These are phyloP conservation scores for Chrysochloris asiatica DNA, from an alignment of 2,113 vertebrate genomes.

Conservation along the genomic window DNA sequence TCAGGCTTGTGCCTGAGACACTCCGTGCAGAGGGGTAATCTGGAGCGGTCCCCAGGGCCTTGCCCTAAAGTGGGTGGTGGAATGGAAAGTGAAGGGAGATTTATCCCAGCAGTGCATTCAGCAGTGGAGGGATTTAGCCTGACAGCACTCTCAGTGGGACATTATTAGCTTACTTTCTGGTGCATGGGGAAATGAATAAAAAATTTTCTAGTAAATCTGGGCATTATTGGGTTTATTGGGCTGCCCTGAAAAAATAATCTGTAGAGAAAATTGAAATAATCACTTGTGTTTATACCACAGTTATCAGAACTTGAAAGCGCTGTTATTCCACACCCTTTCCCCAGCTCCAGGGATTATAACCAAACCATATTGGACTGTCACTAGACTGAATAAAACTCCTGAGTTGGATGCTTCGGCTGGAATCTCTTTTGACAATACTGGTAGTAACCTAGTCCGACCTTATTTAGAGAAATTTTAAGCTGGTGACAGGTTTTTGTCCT, in stretches of 20 bases:
- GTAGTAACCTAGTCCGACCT: background rate
- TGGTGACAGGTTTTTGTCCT: background rate
- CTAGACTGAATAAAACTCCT: background rate
- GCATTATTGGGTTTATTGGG: slow-evolving; percentile 76
- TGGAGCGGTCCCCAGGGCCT: slow-evolving; percentile 80
- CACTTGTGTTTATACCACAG: slow-evolving; percentile 12
- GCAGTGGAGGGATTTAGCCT: slow-evolving; percentile 73
- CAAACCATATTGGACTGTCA: background rate
- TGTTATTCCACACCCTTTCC: background rate
- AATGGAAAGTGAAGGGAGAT: slow-evolving; percentile 81
- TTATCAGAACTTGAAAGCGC: slow-evolving; percentile 64
- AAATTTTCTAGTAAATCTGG: slow-evolving; percentile 76
- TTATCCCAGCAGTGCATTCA: slow-evolving; percentile 71
- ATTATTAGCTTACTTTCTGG: slow-evolving; percentile 81
- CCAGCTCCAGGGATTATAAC: background rate
- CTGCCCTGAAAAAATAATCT: slow-evolving; percentile 74
- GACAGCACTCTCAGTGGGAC: slow-evolving; percentile 68
- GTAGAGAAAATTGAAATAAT: slow-evolving; percentile 76
- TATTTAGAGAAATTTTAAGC: slow-evolving; percentile 40
- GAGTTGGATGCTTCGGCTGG: background rate
- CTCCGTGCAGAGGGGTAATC: slow-evolving; percentile 81
- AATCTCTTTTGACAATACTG: background rate
- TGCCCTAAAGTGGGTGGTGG: slow-evolving; percentile 79
- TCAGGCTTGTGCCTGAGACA: slow-evolving; percentile 83
- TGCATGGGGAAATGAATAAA: slow-evolving; percentile 76